Evolutionary conservation across 2,113 vertebrate genomes (phyloP).

Genomic region (Poicephalus meyeri): DNA sequence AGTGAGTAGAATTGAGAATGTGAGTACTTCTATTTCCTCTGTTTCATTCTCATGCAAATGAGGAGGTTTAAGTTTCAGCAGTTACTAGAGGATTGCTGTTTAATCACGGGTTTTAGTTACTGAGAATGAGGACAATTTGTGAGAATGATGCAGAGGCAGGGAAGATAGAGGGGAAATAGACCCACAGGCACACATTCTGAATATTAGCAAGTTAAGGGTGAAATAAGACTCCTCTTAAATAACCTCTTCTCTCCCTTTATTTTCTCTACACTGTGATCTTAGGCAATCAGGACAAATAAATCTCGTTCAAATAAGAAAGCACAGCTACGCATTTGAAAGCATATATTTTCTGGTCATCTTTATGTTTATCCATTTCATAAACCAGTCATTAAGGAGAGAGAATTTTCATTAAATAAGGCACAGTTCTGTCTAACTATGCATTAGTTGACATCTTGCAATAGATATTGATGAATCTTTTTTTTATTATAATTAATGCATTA

Average conservation of each 20-base stretch:
- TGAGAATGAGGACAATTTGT: not conserved
- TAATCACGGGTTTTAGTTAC: conserved; percentile 31
- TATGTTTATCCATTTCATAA: not conserved
- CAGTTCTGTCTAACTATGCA: not conserved
- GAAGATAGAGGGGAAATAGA: not conserved
- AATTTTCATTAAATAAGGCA: not conserved
- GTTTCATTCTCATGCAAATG: conserved; percentile 23
- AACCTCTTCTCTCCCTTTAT: not conserved
- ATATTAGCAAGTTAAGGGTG: not conserved
- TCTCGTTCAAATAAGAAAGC: not conserved
- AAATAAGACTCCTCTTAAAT: not conserved
- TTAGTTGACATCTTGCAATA: not conserved
- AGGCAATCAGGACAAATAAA: not conserved
- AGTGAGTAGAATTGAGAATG: not conserved
- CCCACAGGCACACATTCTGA: not conserved
- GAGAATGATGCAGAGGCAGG: not conserved
- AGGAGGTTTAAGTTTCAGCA: not conserved
- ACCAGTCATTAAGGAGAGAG: not conserved
- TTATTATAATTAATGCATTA: not conserved
- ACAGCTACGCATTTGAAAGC: not conserved
- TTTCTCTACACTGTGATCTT: not conserved
- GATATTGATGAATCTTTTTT: not conserved
- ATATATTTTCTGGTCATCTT: not conserved
- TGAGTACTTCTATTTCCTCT: not conserved
- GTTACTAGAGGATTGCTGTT: not conserved